Percentiles rank a stretch among this genome's conserved stretches.
phyloP scores from a whole-genome alignment of 2,113 vertebrate species.

The Cranoglanis bouderius region DNA sequence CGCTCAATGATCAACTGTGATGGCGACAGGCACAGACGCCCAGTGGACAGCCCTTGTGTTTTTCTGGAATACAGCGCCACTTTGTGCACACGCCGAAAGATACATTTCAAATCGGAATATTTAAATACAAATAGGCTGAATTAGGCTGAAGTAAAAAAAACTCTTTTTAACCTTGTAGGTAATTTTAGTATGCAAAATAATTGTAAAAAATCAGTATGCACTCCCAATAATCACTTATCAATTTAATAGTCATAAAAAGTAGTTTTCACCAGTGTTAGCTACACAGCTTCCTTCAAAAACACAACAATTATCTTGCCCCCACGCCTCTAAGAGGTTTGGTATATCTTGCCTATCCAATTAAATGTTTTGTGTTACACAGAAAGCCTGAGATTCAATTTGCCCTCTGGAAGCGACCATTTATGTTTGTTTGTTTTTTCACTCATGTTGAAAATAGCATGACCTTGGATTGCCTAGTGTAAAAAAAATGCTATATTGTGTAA shows the following conservation, averaged over 20 bases:
- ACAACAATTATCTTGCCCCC: no score
- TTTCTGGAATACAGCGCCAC: constrained; percentile 56
- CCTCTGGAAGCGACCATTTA: not conserved
- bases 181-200: not conserved
- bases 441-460: not conserved
- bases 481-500: not conserved
- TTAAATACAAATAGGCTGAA: not conserved
- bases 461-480: not conserved
- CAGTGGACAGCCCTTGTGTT: not conserved
- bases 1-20: not conserved
- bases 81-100: constrained; percentile 15
- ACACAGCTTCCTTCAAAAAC: not conserved
- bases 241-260: not conserved
- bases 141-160: not conserved
- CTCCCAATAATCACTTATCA: not conserved
- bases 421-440: not conserved
- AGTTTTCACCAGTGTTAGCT: not conserved
- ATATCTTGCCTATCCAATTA: not conserved
- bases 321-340: not conserved
- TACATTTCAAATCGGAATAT: constrained; percentile 52
- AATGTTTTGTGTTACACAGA: not conserved
- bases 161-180: not conserved
- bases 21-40: not conserved
- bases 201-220: not conserved
- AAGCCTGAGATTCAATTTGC: not conserved